Evolutionary conservation across 2,888 invertebrate genomes (phyloP).

Genomic region (Orthosia gracilis): DNA sequence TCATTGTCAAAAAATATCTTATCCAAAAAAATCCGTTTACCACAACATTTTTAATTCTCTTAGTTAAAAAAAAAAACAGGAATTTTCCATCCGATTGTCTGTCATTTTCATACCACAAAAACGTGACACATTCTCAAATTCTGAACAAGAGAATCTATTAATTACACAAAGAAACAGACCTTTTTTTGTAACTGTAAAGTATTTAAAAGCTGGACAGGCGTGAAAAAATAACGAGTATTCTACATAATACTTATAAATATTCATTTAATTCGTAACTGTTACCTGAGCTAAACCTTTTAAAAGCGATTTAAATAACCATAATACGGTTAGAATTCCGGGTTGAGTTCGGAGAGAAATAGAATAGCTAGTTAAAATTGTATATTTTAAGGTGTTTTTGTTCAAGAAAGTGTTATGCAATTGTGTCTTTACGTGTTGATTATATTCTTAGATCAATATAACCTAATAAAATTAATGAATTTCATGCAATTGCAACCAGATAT

Average conservation of each 20-base stretch:
- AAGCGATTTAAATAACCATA: slow-evolving; percentile 58
- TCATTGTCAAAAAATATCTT: too few species aligned
- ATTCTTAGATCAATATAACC: not conserved
- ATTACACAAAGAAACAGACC: slow-evolving; percentile 25
- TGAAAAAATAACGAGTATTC: slow-evolving; percentile 49
- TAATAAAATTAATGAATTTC: too few species aligned
- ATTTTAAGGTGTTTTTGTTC: slow-evolving; percentile 22
- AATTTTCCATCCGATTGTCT: not conserved
- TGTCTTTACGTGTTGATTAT: not conserved
- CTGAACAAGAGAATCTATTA: slow-evolving; percentile 27
- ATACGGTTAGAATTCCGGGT: slow-evolving; percentile 37
- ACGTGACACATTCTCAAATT: not conserved
- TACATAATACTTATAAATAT: slow-evolving; percentile 59
- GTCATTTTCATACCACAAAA: not conserved
- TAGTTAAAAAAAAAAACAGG: not conserved
- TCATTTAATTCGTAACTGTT: slow-evolving; percentile 48
- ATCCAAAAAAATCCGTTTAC: not conserved
- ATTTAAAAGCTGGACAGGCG: slow-evolving; percentile 43
- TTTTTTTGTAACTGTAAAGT: slow-evolving; percentile 32
- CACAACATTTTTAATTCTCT: not conserved
- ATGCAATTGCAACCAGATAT: too few species aligned
- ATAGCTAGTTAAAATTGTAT: slow-evolving; percentile 33
- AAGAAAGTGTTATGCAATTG: not conserved
- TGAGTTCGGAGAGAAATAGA: slow-evolving; percentile 28
- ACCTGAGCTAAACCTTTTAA: slow-evolving; percentile 55